phyloP scores from a whole-genome alignment of 2,888 invertebrate species.

The Aphidius colemani region DNA sequence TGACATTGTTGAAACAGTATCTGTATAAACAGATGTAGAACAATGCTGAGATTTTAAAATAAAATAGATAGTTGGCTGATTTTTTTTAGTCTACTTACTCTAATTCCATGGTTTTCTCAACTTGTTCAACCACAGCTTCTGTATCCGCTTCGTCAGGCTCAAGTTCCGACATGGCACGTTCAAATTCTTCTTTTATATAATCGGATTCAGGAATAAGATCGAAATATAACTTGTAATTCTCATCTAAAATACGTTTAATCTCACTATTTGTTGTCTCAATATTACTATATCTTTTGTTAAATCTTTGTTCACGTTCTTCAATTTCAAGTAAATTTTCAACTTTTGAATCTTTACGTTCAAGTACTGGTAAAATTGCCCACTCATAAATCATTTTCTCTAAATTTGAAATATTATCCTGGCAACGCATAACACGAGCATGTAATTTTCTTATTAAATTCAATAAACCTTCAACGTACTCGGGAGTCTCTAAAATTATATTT shows the following conservation, averaged over 20 bases:
- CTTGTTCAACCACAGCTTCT: neutral
- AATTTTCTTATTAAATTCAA: conserved; percentile 72
- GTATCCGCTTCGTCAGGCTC: neutral
- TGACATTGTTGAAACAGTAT: neutral
- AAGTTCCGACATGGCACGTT: conserved; percentile 23
- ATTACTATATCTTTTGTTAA: conserved; percentile 62
- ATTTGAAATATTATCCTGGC: conserved; percentile 70
- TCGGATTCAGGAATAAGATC: conserved; percentile 64
- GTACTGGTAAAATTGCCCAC: conserved; percentile 79
- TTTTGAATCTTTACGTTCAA: conserved; percentile 73
- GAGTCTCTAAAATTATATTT: conserved; percentile 59
- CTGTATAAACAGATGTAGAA: neutral
- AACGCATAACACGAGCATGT: conserved; percentile 70
- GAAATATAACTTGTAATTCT: conserved; percentile 74
- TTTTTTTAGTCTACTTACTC: neutral
- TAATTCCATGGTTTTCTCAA: neutral
- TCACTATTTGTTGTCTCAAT: conserved; percentile 64
- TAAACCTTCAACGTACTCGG: conserved; percentile 73
- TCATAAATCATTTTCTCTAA: conserved; percentile 66
- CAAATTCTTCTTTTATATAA: conserved; percentile 39
- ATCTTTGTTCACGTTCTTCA: conserved; percentile 64
- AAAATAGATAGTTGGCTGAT: neutral
- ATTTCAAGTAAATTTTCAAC: conserved; percentile 66
- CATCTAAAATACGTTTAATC: conserved; percentile 65
- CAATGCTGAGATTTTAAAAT: neutral